Evolutionary conservation across 2,888 invertebrate genomes (phyloP).

Genomic region (Mayetiola destructor): DNA sequence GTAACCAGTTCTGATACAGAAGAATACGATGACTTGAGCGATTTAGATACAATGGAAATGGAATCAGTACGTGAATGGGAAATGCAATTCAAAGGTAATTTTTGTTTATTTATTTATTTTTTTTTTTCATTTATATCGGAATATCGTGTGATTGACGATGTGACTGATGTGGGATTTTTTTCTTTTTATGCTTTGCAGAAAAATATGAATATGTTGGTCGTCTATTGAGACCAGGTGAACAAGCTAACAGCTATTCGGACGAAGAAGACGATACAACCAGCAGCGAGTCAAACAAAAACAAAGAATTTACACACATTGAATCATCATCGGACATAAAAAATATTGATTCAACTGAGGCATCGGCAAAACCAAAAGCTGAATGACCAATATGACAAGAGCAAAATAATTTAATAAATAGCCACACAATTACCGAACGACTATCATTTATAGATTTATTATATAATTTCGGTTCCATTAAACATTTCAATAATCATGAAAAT

Average conservation of each 20-base stretch:
- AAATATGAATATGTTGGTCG: conserved; percentile 86
- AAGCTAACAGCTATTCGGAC: conserved; percentile 79
- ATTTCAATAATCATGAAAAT: background rate
- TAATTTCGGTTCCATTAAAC: background rate
- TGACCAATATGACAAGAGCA: background rate
- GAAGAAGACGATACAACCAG: conserved; percentile 54
- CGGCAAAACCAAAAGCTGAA: conserved; percentile 10
- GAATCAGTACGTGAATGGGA: conserved; percentile 94
- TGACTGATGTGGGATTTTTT: background rate
- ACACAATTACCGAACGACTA: background rate
- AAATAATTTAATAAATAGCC: background rate
- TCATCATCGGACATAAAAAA: background rate
- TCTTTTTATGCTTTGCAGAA: conserved; percentile 44
- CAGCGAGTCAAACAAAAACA: conserved; percentile 10
- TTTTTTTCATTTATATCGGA: conserved; percentile 67
- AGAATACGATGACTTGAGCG: conserved; percentile 90
- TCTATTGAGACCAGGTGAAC: conserved; percentile 79
- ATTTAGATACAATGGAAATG: conserved; percentile 85
- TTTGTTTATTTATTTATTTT: conserved; percentile 4
- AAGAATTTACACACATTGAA: too few species aligned
- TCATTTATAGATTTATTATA: background rate
- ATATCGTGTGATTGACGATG: background rate
- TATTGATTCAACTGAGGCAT: background rate
- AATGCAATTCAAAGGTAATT: conserved; percentile 80
- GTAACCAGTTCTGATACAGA: conserved; percentile 63